Evolutionary conservation across 2,888 invertebrate genomes (phyloP).

Genomic region (Cantharis nigra): DNA sequence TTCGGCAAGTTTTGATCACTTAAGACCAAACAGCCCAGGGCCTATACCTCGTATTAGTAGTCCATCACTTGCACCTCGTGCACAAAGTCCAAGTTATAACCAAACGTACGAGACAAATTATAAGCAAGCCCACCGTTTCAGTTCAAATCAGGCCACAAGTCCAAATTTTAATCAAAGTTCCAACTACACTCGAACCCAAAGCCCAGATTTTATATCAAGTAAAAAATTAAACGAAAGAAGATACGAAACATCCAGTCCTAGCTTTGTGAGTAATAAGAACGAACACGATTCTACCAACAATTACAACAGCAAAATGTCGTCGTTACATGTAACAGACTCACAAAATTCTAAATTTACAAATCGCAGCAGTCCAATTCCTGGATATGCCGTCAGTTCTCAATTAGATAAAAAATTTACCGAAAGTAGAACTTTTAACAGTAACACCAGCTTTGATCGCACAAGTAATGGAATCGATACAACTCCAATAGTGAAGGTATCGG

Average conservation of each 20-base stretch:
- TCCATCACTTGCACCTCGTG: slow-evolving; percentile 47
- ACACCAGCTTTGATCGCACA: slow-evolving; percentile 31
- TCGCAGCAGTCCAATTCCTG: slow-evolving; percentile 45
- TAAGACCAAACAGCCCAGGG: slow-evolving; percentile 43
- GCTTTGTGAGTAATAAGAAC: slow-evolving; percentile 42
- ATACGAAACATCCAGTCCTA: slow-evolving; percentile 47
- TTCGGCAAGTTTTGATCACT: slow-evolving; percentile 47
- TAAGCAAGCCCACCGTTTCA: slow-evolving; percentile 7
- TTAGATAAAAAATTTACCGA: slow-evolving; percentile 46
- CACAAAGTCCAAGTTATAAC: slow-evolving; percentile 47
- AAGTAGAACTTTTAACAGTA: slow-evolving; percentile 40
- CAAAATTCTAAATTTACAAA: slow-evolving; percentile 49
- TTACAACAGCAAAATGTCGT: slow-evolving; percentile 49
- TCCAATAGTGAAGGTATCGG: slow-evolving; percentile 65
- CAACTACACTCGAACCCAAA: slow-evolving; percentile 41
- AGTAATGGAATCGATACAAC: slow-evolving; percentile 58
- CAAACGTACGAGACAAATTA: not conserved
- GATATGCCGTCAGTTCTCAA: slow-evolving; percentile 41
- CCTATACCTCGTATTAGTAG: slow-evolving; percentile 46
- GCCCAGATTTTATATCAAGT: slow-evolving; percentile 52
- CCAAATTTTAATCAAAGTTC: slow-evolving; percentile 35
- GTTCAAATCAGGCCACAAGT: slow-evolving; percentile 18
- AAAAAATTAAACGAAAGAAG: slow-evolving; percentile 49
- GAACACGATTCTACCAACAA: slow-evolving; percentile 42
- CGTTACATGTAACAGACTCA: slow-evolving; percentile 47